These are phyloP conservation scores for Leistus spinibarbis DNA, from an alignment of 2,888 invertebrate species.

Conservation along the genomic window DNA sequence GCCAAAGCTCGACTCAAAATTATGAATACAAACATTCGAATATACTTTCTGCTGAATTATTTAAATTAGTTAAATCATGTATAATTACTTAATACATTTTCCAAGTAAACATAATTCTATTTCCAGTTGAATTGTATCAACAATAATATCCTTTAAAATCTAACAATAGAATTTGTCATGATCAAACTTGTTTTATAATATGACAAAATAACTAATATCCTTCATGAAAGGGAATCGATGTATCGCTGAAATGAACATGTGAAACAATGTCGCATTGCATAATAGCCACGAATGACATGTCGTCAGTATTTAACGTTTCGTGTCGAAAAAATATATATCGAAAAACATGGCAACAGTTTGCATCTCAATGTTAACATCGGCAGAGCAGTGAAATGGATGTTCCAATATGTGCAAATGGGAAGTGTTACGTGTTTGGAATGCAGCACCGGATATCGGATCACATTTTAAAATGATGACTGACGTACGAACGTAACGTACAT, in stretches of 20 bases:
- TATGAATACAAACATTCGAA: constrained; percentile 21
- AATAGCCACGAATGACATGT: not conserved
- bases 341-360: constrained; percentile 4
- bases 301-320: not conserved
- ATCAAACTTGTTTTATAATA: too few relatives aligned
- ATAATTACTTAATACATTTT: not conserved
- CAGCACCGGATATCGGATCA: constrained; percentile 8
- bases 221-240: not conserved
- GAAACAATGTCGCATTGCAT: not conserved
- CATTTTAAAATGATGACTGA: constrained; percentile 31
- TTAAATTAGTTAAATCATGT: constrained; percentile 9
- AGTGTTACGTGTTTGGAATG: constrained; percentile 27
- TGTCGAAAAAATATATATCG: not conserved
- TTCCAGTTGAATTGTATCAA: too few relatives aligned
- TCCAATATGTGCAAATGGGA: constrained; percentile 32
- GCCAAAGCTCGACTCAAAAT: constrained; percentile 19
- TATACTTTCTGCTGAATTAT: constrained; percentile 24
- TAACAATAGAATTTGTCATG: not conserved
- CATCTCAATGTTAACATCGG: constrained; percentile 6
- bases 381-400: constrained; percentile 9
- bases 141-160: too few relatives aligned
- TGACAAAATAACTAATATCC: not conserved
- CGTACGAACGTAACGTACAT: constrained; percentile 6
- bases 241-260: not conserved
- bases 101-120: too few relatives aligned